A percentile compares a stretch with the other conserved stretches of the same genome.
Conservation (phyloP, 2,797 vertebrate species). For the Steatocranus sp. region DNA sequence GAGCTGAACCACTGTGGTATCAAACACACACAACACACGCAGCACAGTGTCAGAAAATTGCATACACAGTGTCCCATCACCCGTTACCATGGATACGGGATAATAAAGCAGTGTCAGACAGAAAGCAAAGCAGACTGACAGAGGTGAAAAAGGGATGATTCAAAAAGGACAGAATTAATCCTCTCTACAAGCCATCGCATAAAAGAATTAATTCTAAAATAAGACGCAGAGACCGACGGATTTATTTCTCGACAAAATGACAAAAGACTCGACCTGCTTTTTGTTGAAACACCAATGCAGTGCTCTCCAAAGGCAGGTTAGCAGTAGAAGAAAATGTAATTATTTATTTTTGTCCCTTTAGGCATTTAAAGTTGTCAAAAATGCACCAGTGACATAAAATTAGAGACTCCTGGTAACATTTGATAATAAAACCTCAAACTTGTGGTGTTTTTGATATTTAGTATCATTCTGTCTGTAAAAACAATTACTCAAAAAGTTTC, state of each 20-base stretch:
- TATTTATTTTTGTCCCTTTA: background rate
- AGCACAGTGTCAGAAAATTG: background rate
- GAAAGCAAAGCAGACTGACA: background rate
- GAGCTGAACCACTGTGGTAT: slow-evolving; percentile 28
- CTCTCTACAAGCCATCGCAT: accelerated
- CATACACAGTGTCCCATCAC: background rate
- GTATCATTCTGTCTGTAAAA: background rate
- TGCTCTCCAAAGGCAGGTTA: accelerated
- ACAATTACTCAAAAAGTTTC: accelerated
- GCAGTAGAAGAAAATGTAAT: accelerated
- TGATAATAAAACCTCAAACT: background rate
- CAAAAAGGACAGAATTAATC: background rate
- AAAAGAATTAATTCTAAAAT: background rate
- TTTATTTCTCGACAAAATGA: background rate
- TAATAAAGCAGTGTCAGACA: background rate
- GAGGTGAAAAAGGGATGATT: background rate
- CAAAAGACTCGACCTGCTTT: accelerated
- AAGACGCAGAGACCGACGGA: background rate
- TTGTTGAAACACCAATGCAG: background rate
- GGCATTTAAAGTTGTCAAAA: background rate
- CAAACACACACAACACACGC: background rate
- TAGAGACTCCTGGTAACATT: background rate
- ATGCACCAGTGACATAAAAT: accelerated
- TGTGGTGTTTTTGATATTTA: background rate
- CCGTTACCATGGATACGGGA: slow-evolving; percentile 25